These are phyloP conservation scores for Astreopora myriophthalma DNA, from an alignment of 64 coral and sea anemone species.

Conservation along the genomic window DNA sequence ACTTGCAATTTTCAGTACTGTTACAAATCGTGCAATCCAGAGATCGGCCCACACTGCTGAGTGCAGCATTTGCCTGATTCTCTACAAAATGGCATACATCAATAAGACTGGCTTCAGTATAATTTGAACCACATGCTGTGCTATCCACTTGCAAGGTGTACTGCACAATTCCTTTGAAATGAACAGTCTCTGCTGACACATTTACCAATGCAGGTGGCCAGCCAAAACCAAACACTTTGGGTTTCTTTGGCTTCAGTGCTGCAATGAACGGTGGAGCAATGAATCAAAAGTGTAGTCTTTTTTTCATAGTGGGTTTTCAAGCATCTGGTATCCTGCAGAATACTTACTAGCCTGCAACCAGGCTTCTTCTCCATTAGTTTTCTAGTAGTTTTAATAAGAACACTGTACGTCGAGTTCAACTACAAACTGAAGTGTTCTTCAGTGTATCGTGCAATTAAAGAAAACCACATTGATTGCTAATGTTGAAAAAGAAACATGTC, in stretches of 20 bases:
- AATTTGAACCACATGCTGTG: neutral
- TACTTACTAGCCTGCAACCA: no score
- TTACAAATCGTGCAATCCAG: slow-evolving; percentile 4
- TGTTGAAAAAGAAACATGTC: no score
- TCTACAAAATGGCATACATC: neutral
- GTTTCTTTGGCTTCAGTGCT: neutral
- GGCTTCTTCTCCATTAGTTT: no score
- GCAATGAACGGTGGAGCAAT: neutral
- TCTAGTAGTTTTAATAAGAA: no score
- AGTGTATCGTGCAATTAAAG: no score
- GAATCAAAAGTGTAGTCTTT: no score
- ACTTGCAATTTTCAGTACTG: neutral
- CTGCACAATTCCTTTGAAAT: neutral
- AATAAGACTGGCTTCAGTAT: neutral
- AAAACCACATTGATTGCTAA: no score
- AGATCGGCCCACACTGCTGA: neutral
- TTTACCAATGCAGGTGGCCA: neutral
- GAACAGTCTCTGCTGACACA: neutral
- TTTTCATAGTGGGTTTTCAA: no score
- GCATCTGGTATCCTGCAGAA: no score
- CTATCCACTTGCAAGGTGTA: neutral
- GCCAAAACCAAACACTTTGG: neutral
- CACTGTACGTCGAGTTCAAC: no score
- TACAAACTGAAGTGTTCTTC: no score
- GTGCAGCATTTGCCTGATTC: neutral